phyloP scores from a whole-genome alignment of 2,888 invertebrate genomes.

The Ashinkailepas kermadecensis region DNA sequence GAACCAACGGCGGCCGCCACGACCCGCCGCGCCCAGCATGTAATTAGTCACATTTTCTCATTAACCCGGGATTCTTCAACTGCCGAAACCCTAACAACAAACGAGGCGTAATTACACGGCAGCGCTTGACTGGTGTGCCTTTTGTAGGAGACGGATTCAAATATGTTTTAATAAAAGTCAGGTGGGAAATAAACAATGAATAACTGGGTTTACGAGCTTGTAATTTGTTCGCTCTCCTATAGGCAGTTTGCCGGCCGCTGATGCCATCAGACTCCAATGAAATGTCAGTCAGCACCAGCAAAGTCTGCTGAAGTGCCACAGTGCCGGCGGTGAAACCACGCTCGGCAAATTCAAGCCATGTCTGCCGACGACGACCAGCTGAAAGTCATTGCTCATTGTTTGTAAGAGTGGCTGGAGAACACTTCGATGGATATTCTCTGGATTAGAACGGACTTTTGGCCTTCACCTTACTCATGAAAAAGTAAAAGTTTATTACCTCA shows the following conservation, averaged over 20 bases:
- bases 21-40: neutral
- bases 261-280: too few relatives aligned
- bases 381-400: too few relatives aligned
- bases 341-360: too few relatives aligned
- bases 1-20: neutral
- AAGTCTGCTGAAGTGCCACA: too few relatives aligned
- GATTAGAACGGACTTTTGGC: neutral
- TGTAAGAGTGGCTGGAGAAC: neutral
- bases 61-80: constrained; percentile 16
- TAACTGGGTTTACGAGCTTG: neutral
- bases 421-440: neutral
- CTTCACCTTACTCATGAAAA: too few relatives aligned
- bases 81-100: neutral
- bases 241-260: too few relatives aligned
- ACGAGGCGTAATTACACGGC: constrained; percentile 16
- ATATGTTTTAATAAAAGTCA: constrained; percentile 13
- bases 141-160: neutral
- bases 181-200: neutral
- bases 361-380: too few relatives aligned
- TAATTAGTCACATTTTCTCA: constrained; percentile 20
- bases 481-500: too few relatives aligned
- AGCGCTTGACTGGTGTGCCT: neutral
- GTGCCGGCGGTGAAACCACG: too few relatives aligned
- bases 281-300: too few relatives aligned
- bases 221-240: neutral